Conservation (phyloP, 2,888 invertebrate species). For the Suillia variegata region DNA sequence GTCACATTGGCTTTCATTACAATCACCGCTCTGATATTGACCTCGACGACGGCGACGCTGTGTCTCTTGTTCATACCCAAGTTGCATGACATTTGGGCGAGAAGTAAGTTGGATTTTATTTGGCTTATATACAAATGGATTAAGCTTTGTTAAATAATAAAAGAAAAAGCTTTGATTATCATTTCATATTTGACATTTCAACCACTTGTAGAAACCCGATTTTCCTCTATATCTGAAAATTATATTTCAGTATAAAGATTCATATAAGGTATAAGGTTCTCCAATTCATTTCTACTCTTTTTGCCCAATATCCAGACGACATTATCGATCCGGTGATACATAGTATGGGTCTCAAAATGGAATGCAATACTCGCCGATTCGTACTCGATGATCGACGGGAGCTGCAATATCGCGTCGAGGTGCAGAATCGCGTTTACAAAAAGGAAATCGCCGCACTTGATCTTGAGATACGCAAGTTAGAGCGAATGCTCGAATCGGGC, state of each 20-base stretch:
- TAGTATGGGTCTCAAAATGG: conserved; percentile 85
- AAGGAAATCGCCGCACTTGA: conserved; percentile 81
- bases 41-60: conserved; percentile 85
- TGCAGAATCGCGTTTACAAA: conserved; percentile 88
- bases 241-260: neutral
- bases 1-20: conserved; percentile 81
- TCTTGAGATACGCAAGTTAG: conserved; percentile 76
- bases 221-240: neutral
- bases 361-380: conserved; percentile 85
- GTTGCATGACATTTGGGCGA: conserved; percentile 73
- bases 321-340: conserved; percentile 81
- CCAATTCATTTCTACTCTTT: neutral
- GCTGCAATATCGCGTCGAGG: conserved; percentile 83
- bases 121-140: neutral
- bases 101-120: conserved; percentile 66
- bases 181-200: neutral
- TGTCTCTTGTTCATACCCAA: conserved; percentile 88
- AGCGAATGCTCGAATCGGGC: conserved; percentile 71
- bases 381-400: conserved; percentile 83
- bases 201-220: too few relatives aligned
- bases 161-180: conserved; percentile 10
- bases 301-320: conserved; percentile 63
- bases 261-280: too few relatives aligned
- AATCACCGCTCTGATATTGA: conserved; percentile 80
- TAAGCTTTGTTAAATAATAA: conserved; percentile 7